Percentiles rank a stretch among this genome's conserved stretches.
These are phyloP conservation scores for Caenorhabditis sp. DNA, from an alignment of 2,888 invertebrate species.

Conservation along the genomic window DNA sequence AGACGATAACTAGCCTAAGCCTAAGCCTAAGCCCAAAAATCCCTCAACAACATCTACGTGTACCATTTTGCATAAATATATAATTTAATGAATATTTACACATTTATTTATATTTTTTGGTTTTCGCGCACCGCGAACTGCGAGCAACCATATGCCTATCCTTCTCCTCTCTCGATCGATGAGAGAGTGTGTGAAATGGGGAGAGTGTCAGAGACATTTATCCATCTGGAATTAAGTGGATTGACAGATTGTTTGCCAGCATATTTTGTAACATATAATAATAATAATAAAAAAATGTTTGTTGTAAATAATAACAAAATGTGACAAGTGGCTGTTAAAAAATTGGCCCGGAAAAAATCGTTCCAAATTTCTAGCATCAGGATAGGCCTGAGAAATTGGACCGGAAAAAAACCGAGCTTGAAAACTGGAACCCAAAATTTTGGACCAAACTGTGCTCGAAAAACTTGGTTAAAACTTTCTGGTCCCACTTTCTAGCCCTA, in stretches of 20 bases:
- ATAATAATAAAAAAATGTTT: not conserved
- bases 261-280: not conserved
- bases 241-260: not conserved
- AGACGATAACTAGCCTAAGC: not conserved
- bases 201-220: not conserved
- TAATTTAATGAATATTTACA: not conserved
- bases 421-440: too few relatives aligned
- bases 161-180: not conserved
- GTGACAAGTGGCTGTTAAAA: too few relatives aligned
- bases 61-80: not conserved
- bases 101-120: not conserved
- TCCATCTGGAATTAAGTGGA: constrained; percentile 1
- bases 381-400: too few relatives aligned
- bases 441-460: too few relatives aligned
- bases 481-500: too few relatives aligned
- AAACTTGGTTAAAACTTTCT: too few relatives aligned
- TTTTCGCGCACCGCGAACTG: not conserved
- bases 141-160: not conserved
- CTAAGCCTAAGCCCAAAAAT: too few relatives aligned
- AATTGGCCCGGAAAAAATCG: too few relatives aligned
- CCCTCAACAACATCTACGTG: not conserved
- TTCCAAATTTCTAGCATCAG: too few relatives aligned
- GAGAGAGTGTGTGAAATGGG: not conserved
- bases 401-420: too few relatives aligned
- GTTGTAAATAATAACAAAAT: too few relatives aligned